phyloP scores from a whole-genome alignment of 2,113 vertebrate species.

The Illadopsis cleaveri region DNA sequence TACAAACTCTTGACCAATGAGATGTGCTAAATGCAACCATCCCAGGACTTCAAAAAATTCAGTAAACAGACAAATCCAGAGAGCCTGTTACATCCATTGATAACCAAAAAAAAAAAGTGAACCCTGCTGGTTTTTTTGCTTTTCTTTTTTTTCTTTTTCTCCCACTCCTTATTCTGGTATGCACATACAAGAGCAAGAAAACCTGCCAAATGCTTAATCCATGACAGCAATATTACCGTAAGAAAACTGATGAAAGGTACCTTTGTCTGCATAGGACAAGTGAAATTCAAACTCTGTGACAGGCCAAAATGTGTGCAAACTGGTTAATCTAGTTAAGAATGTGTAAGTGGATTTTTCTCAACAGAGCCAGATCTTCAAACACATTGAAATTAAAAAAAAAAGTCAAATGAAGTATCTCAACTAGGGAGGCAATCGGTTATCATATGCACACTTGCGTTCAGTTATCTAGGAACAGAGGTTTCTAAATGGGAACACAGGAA shows the following conservation, averaged over 20 bases:
- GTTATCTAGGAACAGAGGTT: background rate
- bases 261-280: constrained; percentile 76
- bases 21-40: background rate
- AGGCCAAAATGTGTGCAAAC: constrained; percentile 66
- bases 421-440: background rate
- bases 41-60: background rate
- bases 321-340: constrained; percentile 80
- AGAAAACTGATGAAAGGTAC: constrained; percentile 63
- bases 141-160: background rate
- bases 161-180: constrained; percentile 57
- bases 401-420: background rate
- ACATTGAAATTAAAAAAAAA: background rate
- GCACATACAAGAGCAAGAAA: constrained; percentile 44
- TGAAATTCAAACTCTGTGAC: constrained; percentile 78
- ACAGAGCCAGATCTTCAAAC: background rate
- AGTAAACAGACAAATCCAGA: background rate
- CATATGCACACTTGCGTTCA: background rate
- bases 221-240: constrained; percentile 56
- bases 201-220: constrained; percentile 66
- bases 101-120: background rate
- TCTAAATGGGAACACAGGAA: background rate
- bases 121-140: background rate
- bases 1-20: background rate
- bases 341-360: constrained; percentile 72
- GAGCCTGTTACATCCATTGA: background rate